phyloP scores from a whole-genome alignment of 2,888 invertebrate genomes.

The Erebia epiphron region DNA sequence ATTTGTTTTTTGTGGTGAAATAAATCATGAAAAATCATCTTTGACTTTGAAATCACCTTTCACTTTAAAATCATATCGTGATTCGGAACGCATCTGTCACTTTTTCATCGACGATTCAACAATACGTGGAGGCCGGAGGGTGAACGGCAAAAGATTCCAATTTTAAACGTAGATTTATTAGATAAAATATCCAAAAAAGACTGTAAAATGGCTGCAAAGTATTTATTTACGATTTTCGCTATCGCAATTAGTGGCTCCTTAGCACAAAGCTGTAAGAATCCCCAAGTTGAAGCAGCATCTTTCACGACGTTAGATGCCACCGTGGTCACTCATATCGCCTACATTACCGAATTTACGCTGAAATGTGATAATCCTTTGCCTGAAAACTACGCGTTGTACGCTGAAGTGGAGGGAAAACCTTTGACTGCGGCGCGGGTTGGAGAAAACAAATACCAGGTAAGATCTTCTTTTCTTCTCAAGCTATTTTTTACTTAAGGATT shows the following conservation, averaged over 20 bases:
- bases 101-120: constrained; percentile 33
- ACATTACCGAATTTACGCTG: constrained; percentile 94
- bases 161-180: constrained; percentile 28
- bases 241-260: constrained; percentile 55
- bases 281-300: constrained; percentile 88
- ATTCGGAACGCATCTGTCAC: constrained; percentile 29
- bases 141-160: constrained; percentile 30
- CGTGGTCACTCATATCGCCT: constrained; percentile 94
- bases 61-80: not conserved
- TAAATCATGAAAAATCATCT: not conserved
- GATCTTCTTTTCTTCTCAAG: constrained; percentile 40
- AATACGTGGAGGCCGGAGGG: constrained; percentile 44
- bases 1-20: not conserved
- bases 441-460: constrained; percentile 93
- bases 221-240: constrained; percentile 56
- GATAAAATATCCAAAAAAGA: constrained; percentile 52
- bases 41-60: not conserved
- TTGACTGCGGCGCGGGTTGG: constrained; percentile 91
- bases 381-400: constrained; percentile 90
- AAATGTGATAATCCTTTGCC: constrained; percentile 87
- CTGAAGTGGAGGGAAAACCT: constrained; percentile 93
- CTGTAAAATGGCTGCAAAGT: constrained; percentile 76
- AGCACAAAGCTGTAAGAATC: constrained; percentile 77
- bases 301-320: constrained; percentile 97
- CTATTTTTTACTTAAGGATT: not conserved